Evolutionary conservation across 2,797 vertebrate species (phyloP).

Genomic region (Coregonus ussuriensis): DNA sequence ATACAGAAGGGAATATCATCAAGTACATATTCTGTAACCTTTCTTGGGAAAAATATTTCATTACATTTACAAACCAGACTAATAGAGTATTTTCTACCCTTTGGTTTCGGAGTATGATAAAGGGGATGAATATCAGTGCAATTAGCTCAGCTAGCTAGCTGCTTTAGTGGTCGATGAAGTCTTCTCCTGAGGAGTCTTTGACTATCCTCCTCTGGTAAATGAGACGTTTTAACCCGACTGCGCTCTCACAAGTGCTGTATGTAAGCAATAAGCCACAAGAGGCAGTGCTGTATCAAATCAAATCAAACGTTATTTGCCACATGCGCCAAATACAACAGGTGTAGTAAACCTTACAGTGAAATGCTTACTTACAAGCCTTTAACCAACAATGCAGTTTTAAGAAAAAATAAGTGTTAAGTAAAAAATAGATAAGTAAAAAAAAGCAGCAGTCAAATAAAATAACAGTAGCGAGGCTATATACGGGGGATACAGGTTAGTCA

Average conservation of each 20-base stretch:
- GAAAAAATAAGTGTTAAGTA: too few species aligned
- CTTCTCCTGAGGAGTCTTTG: background rate
- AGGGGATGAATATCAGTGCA: background rate
- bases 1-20: background rate
- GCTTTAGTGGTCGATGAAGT: background rate
- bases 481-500: too few species aligned
- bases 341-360: too few species aligned
- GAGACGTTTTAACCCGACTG: background rate
- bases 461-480: too few species aligned
- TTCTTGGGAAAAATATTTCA: background rate
- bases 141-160: background rate
- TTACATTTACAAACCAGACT: too few species aligned
- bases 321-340: too few species aligned
- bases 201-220: background rate
- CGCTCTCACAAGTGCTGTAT: constrained; percentile 12
- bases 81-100: background rate
- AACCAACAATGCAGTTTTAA: too few species aligned
- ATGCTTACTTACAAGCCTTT: too few species aligned
- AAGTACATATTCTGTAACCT: background rate
- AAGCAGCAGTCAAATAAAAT: too few species aligned
- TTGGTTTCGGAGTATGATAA: background rate
- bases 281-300: too few species aligned
- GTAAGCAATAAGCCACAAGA: background rate
- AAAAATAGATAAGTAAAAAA: too few species aligned
- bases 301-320: too few species aligned